A percentile compares a stretch with the other conserved stretches of the same genome.
phyloP scores from a whole-genome alignment of 2,113 vertebrate genomes.

The Callocephalon fimbriatum region DNA sequence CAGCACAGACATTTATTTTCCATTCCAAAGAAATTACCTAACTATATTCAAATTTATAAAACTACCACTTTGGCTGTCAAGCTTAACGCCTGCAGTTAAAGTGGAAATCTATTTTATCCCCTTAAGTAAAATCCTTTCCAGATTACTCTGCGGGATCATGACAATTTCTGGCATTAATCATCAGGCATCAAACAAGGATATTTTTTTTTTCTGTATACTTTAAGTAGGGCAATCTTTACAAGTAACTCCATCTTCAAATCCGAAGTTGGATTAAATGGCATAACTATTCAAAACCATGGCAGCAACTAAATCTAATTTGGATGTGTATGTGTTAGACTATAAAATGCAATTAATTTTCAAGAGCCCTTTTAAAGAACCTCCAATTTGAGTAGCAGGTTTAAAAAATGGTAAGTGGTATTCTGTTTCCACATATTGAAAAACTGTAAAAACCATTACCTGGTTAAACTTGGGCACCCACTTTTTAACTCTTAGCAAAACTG shows the following conservation, averaged over 20 bases:
- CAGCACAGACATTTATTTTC: not conserved
- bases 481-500: not conserved
- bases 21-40: not conserved
- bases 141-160: slow-evolving; percentile 40
- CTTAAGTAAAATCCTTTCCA: slow-evolving; percentile 56
- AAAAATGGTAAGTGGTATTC: not conserved
- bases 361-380: not conserved
- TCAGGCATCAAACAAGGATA: slow-evolving; percentile 7
- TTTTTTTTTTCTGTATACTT: not conserved
- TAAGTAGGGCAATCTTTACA: slow-evolving; percentile 37
- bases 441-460: not conserved
- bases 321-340: not conserved
- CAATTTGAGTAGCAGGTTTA: not conserved
- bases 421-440: not conserved
- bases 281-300: not conserved
- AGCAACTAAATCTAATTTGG: not conserved
- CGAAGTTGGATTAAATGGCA: not conserved
- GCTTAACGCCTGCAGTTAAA: not conserved
- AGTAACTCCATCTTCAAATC: slow-evolving; percentile 20
- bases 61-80: slow-evolving; percentile 20
- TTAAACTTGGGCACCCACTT: not conserved
- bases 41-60: not conserved
- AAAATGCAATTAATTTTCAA: not conserved
- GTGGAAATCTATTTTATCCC: slow-evolving; percentile 19
- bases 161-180: slow-evolving; percentile 43